Evolutionary conservation across 1,140 invertebrate genomes (phyloP).

Genomic region (Choristoneura fumiferana): DNA sequence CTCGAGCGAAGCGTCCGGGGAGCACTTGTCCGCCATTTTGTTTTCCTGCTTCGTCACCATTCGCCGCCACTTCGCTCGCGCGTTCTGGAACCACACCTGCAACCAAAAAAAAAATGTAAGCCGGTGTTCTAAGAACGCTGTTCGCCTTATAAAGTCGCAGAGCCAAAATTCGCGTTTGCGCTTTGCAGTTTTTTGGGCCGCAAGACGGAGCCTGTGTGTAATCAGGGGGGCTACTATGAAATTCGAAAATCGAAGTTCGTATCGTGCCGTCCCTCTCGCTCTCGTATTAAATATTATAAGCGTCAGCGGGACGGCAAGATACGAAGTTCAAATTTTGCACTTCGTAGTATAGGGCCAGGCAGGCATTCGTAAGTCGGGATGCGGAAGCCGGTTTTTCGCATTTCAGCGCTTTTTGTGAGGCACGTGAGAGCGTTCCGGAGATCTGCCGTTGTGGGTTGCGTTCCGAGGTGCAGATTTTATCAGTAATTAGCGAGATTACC

Average conservation of each 20-base stretch:
- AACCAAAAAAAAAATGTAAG: conserved; percentile 60
- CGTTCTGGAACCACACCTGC: conserved; percentile 99
- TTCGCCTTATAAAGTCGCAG: conserved; percentile 40
- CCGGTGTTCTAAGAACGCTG: conserved; percentile 37
- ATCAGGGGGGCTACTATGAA: too few relatives aligned
- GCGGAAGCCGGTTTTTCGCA: conserved; percentile 37
- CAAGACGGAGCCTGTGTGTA: too few relatives aligned
- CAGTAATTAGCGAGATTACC: conserved; percentile 54
- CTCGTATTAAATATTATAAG: too few relatives aligned
- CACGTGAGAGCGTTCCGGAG: conserved; percentile 44
- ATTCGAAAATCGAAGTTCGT: too few relatives aligned
- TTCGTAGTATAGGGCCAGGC: too few relatives aligned
- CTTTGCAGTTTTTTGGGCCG: too few relatives aligned
- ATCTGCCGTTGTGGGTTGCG: conserved; percentile 37
- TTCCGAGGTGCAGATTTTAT: conserved; percentile 52
- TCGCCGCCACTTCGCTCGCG: conserved; percentile 96
- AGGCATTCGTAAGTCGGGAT: conserved; percentile 12
- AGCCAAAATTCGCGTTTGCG: conserved; percentile 18
- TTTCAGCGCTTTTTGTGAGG: conserved; percentile 34
- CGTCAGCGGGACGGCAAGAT: too few relatives aligned
- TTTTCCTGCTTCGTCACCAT: conserved; percentile 93
- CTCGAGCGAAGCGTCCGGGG: conserved; percentile 79
- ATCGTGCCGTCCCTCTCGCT: too few relatives aligned
- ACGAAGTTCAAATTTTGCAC: too few relatives aligned
- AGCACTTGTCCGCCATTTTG: conserved; percentile 83